phyloP scores from a whole-genome alignment of 2,888 invertebrate species.

The Timema podura region DNA sequence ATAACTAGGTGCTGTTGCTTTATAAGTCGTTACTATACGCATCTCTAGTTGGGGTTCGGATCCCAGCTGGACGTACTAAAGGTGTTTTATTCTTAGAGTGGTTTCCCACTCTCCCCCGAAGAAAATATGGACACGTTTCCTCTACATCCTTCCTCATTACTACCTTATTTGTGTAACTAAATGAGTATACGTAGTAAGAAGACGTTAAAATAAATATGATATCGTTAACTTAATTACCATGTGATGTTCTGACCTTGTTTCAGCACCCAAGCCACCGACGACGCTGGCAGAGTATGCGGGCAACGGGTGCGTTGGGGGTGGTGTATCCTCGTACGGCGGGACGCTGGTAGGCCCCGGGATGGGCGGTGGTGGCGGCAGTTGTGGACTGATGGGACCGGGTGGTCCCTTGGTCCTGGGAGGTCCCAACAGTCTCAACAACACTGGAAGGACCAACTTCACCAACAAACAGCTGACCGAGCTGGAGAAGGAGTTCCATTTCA shows the following conservation, averaged over 20 bases:
- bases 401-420: slow-evolving; percentile 39
- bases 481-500: slow-evolving; percentile 99
- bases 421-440: slow-evolving; percentile 63
- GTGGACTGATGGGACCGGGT: slow-evolving; percentile 23
- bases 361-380: slow-evolving; percentile 25
- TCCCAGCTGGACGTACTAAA: too few species aligned
- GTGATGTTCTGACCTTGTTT: slow-evolving; percentile 17
- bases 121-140: too few species aligned
- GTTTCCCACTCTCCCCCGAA: too few species aligned
- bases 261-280: slow-evolving; percentile 36
- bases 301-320: slow-evolving; percentile 26
- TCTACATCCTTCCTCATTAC: too few species aligned
- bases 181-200: too few species aligned
- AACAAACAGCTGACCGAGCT: slow-evolving; percentile 98
- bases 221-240: too few species aligned
- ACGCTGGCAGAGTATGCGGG: slow-evolving; percentile 33
- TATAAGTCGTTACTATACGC: too few species aligned
- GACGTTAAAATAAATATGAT: too few species aligned
- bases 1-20: too few species aligned
- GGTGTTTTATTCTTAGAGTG: too few species aligned
- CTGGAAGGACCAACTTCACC: slow-evolving; percentile 97
- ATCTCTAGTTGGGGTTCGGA: too few species aligned
- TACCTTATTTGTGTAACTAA: too few species aligned
- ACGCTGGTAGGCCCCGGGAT: slow-evolving; percentile 10
- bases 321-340: slow-evolving; percentile 25